A percentile compares a stretch with the other conserved stretches of the same genome.
Conservation (phyloP, 2,888 invertebrate genomes). For the Selenia dentaria region DNA sequence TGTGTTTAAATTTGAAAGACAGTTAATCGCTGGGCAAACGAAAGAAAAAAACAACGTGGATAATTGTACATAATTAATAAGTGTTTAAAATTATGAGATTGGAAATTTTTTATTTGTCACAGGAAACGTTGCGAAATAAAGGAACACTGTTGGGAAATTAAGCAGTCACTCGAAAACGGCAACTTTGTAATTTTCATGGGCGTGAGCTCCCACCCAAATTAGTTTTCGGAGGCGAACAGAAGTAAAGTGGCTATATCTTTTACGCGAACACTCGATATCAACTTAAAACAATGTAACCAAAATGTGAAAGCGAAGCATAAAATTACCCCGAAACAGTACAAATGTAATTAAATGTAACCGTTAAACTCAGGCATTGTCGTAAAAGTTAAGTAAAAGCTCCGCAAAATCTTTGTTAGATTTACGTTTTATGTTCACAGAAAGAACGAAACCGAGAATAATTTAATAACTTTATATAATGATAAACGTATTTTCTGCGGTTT, state of each 20-base stretch:
- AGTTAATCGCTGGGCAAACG: too few relatives aligned
- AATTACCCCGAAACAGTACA: constrained; percentile 65
- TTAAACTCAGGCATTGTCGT: constrained; percentile 68
- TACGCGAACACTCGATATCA: constrained; percentile 65
- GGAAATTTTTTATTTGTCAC: too few relatives aligned
- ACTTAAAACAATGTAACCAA: constrained; percentile 73
- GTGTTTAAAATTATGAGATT: too few relatives aligned
- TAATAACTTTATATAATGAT: constrained; percentile 49
- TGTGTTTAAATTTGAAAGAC: too few relatives aligned
- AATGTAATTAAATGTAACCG: constrained; percentile 67
- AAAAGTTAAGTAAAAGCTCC: constrained; percentile 65
- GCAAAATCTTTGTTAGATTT: constrained; percentile 66
- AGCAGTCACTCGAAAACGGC: constrained; percentile 24
- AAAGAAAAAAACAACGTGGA: too few relatives aligned
- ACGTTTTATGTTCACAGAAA: constrained; percentile 52
- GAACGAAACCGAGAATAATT: constrained; percentile 51
- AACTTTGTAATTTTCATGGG: constrained; percentile 59
- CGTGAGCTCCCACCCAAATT: constrained; percentile 52
- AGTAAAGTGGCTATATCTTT: constrained; percentile 62
- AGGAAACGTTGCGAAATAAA: constrained; percentile 9
- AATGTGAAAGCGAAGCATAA: constrained; percentile 61
- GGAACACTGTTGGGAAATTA: constrained; percentile 21
- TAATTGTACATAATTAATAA: too few relatives aligned
- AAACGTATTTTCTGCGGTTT: constrained; percentile 41
- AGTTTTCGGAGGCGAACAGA: constrained; percentile 47